Conservation (phyloP, 2,797 vertebrate species). For the Chrosomus eos region DNA sequence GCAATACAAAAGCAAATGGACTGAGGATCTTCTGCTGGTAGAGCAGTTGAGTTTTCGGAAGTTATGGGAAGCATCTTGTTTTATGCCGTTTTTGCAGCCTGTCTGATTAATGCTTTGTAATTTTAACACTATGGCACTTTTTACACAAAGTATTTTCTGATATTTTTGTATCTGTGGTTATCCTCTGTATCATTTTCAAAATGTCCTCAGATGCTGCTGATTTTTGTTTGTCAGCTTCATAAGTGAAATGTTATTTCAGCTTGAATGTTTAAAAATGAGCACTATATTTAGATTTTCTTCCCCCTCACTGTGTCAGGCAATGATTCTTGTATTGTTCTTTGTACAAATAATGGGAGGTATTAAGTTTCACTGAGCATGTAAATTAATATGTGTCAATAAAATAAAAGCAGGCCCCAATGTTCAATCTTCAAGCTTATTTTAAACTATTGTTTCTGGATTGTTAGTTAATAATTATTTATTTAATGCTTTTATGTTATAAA, state of each 20-base stretch:
- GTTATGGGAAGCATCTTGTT: constrained; percentile 45
- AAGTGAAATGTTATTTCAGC: constrained; percentile 52
- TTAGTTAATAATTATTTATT: background rate
- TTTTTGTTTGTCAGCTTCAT: constrained; percentile 57
- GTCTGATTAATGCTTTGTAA: constrained; percentile 71
- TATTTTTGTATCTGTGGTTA: constrained; percentile 76
- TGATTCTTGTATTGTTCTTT: constrained; percentile 9
- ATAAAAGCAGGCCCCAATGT: constrained; percentile 28
- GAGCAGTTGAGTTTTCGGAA: constrained; percentile 45
- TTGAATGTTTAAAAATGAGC: constrained; percentile 51
- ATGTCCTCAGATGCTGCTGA: constrained; percentile 55
- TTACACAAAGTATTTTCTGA: constrained; percentile 77
- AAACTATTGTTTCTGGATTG: background rate
- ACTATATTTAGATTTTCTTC: constrained; percentile 35
- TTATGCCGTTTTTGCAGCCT: constrained; percentile 59
- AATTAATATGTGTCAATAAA: constrained; percentile 55
- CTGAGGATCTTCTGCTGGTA: constrained; percentile 24
- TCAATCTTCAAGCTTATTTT: background rate
- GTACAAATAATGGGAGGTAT: constrained; percentile 27
- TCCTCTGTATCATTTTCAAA: constrained; percentile 59
- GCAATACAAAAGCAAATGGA: constrained; percentile 68
- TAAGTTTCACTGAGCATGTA: constrained; percentile 54
- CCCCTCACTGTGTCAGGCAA: constrained; percentile 16
- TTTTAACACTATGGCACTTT: constrained; percentile 83
- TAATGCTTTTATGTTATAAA: background rate